These are phyloP conservation scores for Camelus bactrianus DNA, from an alignment of 2,113 vertebrate genomes.

Conservation along the genomic window DNA sequence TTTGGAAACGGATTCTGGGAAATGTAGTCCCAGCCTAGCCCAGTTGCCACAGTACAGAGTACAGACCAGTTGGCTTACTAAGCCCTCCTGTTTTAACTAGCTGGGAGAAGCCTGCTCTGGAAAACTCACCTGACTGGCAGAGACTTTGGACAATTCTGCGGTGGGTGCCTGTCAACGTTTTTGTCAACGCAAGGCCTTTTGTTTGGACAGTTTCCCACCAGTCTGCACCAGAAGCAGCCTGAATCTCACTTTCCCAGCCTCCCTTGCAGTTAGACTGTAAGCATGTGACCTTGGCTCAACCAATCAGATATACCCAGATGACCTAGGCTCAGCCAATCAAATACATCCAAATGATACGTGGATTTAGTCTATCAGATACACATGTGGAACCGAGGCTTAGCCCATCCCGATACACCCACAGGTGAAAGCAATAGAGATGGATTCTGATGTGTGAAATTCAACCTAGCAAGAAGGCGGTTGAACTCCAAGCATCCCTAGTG, in stretches of 20 bases:
- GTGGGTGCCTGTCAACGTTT: background rate
- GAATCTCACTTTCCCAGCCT: background rate
- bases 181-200: background rate
- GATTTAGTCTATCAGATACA: too few species aligned
- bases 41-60: accelerated
- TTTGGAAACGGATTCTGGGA: slow-evolving; percentile 1
- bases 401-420: background rate
- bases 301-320: background rate
- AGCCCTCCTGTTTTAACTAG: background rate
- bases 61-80: background rate
- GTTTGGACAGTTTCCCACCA: background rate
- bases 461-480: background rate
- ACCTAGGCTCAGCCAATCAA: background rate
- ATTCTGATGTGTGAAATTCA: background rate
- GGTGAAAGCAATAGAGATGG: background rate
- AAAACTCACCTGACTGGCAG: background rate
- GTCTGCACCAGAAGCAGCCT: background rate
- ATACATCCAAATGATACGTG: background rate
- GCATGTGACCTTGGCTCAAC: background rate
- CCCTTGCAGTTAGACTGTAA: background rate
- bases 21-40: background rate
- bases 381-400: background rate
- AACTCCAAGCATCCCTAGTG: background rate
- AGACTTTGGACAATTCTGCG: background rate
- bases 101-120: background rate